A percentile compares a stretch with the other conserved stretches of the same genome.
Conservation (phyloP, 2,888 invertebrate genomes). For the Nineta flava region DNA sequence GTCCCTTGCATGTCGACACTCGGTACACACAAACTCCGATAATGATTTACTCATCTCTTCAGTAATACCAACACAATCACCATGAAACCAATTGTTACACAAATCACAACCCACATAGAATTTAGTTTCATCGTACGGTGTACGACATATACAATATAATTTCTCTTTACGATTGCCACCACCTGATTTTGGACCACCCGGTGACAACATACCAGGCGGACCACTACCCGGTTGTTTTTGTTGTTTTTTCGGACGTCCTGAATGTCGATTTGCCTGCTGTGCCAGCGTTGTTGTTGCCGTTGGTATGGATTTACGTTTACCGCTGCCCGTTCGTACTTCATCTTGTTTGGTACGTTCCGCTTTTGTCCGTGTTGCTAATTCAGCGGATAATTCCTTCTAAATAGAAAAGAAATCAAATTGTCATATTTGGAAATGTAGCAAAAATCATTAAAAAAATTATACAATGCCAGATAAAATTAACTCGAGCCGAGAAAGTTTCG, state of each 20-base stretch:
- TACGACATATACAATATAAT: constrained; percentile 80
- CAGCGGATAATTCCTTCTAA: constrained; percentile 59
- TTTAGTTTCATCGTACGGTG: constrained; percentile 91
- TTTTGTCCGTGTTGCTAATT: constrained; percentile 52
- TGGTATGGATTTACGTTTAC: constrained; percentile 35
- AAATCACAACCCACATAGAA: constrained; percentile 97
- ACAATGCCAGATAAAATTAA: no score
- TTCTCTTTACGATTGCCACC: constrained; percentile 49
- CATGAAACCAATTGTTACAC: constrained; percentile 98
- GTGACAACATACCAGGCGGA: constrained; percentile 18
- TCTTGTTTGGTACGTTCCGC: constrained; percentile 55
- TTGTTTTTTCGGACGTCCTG: constrained; percentile 24
- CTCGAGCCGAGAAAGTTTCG: no score
- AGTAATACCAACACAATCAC: constrained; percentile 86
- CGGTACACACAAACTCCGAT: constrained; percentile 78
- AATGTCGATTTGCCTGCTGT: constrained; percentile 17
- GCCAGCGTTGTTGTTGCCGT: constrained; percentile 24
- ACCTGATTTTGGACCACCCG: constrained; percentile 19
- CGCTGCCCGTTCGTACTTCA: constrained; percentile 44
- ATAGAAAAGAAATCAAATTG: constrained; percentile 14
- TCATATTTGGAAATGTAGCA: constrained; percentile 1
- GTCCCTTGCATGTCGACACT: constrained; percentile 72
- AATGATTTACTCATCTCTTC: constrained; percentile 81
- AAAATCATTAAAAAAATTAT: constrained; percentile 5
- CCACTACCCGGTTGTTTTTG: constrained; percentile 20